Evolutionary conservation across 2,888 invertebrate species (phyloP).

Genomic region (Sesia bembeciformis): DNA sequence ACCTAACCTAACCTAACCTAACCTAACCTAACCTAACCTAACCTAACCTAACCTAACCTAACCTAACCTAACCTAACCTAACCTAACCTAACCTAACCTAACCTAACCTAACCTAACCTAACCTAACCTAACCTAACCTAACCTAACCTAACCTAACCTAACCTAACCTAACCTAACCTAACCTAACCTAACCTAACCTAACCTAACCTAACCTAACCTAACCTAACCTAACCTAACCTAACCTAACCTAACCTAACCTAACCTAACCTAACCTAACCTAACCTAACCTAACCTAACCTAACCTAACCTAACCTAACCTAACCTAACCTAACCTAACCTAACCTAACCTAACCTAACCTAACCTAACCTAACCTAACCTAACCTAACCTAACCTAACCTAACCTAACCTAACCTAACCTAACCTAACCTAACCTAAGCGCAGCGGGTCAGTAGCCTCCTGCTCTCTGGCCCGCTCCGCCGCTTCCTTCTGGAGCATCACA

Average conservation of each 20-base stretch:
- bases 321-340: slow-evolving; percentile 1
- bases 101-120: slow-evolving; percentile 8
- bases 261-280: slow-evolving; percentile 9
- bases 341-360: slow-evolving; percentile 5
- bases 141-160: slow-evolving; percentile 5
- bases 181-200: slow-evolving; percentile 9
- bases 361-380: background rate
- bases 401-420: slow-evolving; percentile 5
- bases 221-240: slow-evolving; percentile 9
- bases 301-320: slow-evolving; percentile 5
- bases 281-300: slow-evolving; percentile 9
- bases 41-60: slow-evolving; percentile 7
- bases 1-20: slow-evolving; percentile 9
- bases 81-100: slow-evolving; percentile 9
- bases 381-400: background rate
- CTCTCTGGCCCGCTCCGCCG: no score
- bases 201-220: slow-evolving; percentile 9
- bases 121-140: slow-evolving; percentile 7
- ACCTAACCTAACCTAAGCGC: slow-evolving; percentile 10
- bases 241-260: slow-evolving; percentile 9
- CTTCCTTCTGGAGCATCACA: no score
- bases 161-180: slow-evolving; percentile 9
- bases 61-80: slow-evolving; percentile 9
- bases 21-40: slow-evolving; percentile 7
- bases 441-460: no score